phyloP scores from a whole-genome alignment of 2,113 vertebrate species.

The Scopus umbretta region DNA sequence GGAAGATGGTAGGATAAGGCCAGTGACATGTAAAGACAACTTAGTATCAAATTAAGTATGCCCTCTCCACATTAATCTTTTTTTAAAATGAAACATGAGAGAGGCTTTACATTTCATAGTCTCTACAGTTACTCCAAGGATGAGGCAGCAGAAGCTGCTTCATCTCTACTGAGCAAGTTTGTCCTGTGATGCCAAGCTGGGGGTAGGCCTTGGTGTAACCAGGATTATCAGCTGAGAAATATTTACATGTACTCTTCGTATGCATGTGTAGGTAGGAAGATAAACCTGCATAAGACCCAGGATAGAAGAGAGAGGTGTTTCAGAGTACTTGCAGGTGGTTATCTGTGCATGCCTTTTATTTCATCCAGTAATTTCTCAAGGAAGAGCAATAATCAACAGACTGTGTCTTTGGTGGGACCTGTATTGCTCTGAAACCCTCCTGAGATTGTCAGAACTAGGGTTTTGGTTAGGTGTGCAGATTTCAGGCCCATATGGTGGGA shows the following conservation, averaged over 20 bases:
- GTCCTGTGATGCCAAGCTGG: not conserved
- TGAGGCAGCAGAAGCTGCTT: not conserved
- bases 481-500: not conserved
- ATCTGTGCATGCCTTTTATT: not conserved
- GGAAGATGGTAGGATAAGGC: not conserved
- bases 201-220: not conserved
- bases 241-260: not conserved
- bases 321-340: not conserved
- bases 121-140: not conserved
- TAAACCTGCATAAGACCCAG: not conserved
- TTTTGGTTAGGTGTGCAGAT: not conserved
- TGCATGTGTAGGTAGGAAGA: not conserved
- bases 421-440: not conserved
- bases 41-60: not conserved
- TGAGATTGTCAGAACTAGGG: not conserved
- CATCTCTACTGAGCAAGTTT: not conserved
- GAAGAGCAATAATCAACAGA: not conserved
- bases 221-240: not conserved
- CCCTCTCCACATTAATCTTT: not conserved
- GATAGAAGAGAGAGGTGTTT: not conserved
- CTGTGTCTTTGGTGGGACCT: not conserved
- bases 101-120: not conserved
- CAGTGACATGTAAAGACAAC: not conserved
- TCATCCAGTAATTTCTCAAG: not conserved
- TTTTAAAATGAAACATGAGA: not conserved